A percentile compares a stretch with the other conserved stretches of the same genome.
phyloP scores from a whole-genome alignment of 2,888 invertebrate species.

The Eretmocerus hayati region DNA sequence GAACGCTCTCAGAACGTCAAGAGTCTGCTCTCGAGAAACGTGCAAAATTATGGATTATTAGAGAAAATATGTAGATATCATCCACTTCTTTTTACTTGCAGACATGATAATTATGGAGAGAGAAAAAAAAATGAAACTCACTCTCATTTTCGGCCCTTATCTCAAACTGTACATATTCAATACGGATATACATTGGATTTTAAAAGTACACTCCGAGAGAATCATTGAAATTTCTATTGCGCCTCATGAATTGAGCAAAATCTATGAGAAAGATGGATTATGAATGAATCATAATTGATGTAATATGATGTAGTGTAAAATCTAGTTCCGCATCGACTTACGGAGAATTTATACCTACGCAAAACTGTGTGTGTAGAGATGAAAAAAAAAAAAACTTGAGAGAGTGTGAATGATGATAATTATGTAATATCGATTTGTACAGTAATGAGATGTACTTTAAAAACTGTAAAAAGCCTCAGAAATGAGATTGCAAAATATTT shows the following conservation, averaged over 20 bases:
- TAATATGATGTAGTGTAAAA: slow-evolving; percentile 9
- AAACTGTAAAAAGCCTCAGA: not conserved
- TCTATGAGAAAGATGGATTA: no score
- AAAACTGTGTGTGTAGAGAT: slow-evolving; percentile 2
- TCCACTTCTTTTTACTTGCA: not conserved
- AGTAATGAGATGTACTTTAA: not conserved
- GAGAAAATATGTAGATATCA: slow-evolving; percentile 4
- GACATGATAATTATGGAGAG: slow-evolving; percentile 14
- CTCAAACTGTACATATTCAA: no score
- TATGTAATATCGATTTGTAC: slow-evolving; percentile 1
- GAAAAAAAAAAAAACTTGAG: not conserved
- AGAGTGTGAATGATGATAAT: not conserved
- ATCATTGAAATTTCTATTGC: slow-evolving; percentile 5
- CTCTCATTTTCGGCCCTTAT: no score
- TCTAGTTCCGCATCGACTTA: slow-evolving; percentile 4
- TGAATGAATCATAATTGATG: no score
- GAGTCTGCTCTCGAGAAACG: not conserved
- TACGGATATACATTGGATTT: no score
- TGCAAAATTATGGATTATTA: slow-evolving; percentile 3
- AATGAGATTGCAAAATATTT: slow-evolving; percentile 4
- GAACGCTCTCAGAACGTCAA: not conserved
- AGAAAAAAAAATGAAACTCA: slow-evolving; percentile 6
- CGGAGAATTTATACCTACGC: slow-evolving; percentile 5
- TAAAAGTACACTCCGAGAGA: slow-evolving; percentile 2
- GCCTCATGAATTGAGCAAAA: no score